Base-by-base conservation (phyloP, 1,140 invertebrate species). In the Bradynema listronoti region DNA sequence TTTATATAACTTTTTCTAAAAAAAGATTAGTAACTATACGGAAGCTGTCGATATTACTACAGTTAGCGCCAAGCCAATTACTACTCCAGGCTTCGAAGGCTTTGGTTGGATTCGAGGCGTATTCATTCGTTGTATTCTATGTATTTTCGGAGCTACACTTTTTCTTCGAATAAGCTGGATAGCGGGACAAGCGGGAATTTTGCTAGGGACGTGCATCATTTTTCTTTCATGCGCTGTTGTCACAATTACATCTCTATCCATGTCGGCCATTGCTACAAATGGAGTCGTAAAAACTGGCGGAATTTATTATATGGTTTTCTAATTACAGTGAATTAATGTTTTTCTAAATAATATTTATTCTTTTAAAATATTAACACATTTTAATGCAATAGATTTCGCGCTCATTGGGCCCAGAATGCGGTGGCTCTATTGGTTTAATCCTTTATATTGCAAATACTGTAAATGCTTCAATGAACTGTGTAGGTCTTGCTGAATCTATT, bases 331-430 rank as follows among this genome's bases (percentile, higher is more conserved):
- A 39, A 11, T 39, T 11, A 39, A 39, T 11, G 11, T 39, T 39
- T 39, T 19, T 39, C 19, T 39, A 19, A 11, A 39, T 19, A 19
- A 19, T 11, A 11, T 39, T 39, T 39, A 39, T 39, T 39, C 19
- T 39, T 39, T 39, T 39, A 39, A 39, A 39, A 46, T 22, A 27
- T 55, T 14, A 5, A 5, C 19, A 11, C 25, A 7, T 61, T 64
- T 27, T 91, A 91, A 42, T 89, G 92, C 54, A 95, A 96, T 78
- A 96, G 68, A 72, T 70, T 39, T 71, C 69, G 22, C 67, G 70
- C 7, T 75, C 72, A 11, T 55, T 72, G 22, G 83, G 83, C n/a
- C 85, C 84, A 11, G 84, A 86, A 72, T 85, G 84, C 78, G 85
- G 84, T 60, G 84, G 84, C 52, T 82, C 84, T 45, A 85, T 85